phyloP scores from a whole-genome alignment of 2,888 invertebrate species.

The Nyleta sp. region DNA sequence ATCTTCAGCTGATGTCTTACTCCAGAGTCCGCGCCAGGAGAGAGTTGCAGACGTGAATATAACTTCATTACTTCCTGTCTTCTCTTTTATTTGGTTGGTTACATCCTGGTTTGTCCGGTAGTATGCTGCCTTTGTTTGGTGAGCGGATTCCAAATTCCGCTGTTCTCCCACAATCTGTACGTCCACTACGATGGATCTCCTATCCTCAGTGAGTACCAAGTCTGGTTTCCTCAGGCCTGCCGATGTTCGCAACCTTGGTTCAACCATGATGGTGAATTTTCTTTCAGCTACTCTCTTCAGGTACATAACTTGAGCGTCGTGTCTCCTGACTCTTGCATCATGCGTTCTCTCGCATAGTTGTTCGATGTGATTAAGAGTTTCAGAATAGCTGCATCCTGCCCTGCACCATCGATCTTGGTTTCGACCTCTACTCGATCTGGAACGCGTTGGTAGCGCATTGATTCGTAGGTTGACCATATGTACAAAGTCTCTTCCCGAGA shows the following conservation, averaged over 20 bases:
- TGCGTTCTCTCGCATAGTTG: slow-evolving; percentile 75
- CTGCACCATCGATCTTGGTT: slow-evolving; percentile 10
- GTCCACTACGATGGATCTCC: slow-evolving; percentile 43
- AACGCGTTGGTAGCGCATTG: slow-evolving; percentile 72
- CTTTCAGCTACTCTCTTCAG: not conserved
- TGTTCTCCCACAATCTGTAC: slow-evolving; percentile 59
- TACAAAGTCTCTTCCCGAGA: slow-evolving; percentile 75
- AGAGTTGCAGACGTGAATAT: slow-evolving; percentile 52
- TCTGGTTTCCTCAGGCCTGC: slow-evolving; percentile 53
- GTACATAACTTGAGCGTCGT: slow-evolving; percentile 68
- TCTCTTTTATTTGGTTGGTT: not conserved
- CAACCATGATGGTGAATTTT: slow-evolving; percentile 27
- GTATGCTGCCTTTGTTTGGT: slow-evolving; percentile 7
- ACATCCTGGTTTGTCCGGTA: not conserved
- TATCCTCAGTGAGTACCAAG: slow-evolving; percentile 13
- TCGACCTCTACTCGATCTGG: slow-evolving; percentile 70
- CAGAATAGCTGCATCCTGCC: slow-evolving; percentile 67
- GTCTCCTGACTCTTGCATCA: slow-evolving; percentile 72
- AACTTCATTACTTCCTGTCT: not conserved
- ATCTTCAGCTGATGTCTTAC: slow-evolving; percentile 15
- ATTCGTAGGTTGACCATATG: slow-evolving; percentile 73
- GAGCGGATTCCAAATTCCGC: not conserved
- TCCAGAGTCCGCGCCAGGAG: slow-evolving; percentile 64
- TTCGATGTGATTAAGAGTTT: slow-evolving; percentile 74
- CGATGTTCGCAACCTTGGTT: slow-evolving; percentile 67